A percentile compares a stretch with the other conserved stretches of the same genome.
These are phyloP conservation scores for Brotula barbata DNA, from an alignment of 2,797 vertebrate species.

Conservation along the genomic window DNA sequence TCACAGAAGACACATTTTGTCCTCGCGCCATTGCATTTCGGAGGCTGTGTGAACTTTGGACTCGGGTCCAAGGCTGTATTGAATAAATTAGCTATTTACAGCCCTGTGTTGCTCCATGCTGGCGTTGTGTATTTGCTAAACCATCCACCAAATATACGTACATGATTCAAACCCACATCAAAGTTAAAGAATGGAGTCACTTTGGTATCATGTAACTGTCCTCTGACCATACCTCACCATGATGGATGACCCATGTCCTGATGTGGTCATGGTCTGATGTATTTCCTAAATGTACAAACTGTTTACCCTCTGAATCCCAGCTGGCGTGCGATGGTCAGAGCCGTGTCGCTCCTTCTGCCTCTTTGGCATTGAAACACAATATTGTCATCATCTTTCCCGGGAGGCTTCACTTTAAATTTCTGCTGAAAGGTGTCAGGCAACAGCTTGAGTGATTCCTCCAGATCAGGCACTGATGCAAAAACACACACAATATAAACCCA, in stretches of 20 bases:
- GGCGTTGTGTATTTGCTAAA: no score
- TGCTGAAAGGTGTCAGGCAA: constrained; percentile 62
- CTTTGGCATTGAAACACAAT: constrained; percentile 75
- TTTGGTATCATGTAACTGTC: no score
- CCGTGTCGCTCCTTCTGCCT: constrained; percentile 69
- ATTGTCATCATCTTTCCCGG: constrained; percentile 66
- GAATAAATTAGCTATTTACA: constrained; percentile 4
- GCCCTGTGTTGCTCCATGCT: neutral
- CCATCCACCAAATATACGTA: neutral
- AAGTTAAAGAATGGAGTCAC: neutral
- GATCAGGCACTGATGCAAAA: constrained; percentile 59
- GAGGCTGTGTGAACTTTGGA: neutral
- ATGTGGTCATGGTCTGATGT: no score
- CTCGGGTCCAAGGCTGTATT: neutral
- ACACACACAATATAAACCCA: constrained; percentile 1
- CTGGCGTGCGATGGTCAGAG: constrained; percentile 64
- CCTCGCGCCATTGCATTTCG: neutral
- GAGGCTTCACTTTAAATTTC: constrained; percentile 64
- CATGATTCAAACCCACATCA: neutral
- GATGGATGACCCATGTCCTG: no score
- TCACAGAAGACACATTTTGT: constrained; percentile 3
- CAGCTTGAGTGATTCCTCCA: constrained; percentile 75
- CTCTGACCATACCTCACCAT: neutral
- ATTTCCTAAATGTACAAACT: no score
- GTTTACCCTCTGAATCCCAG: constrained; percentile 72